These are phyloP conservation scores for Lagria hirta DNA, from an alignment of 2,888 invertebrate genomes.

Conservation along the genomic window DNA sequence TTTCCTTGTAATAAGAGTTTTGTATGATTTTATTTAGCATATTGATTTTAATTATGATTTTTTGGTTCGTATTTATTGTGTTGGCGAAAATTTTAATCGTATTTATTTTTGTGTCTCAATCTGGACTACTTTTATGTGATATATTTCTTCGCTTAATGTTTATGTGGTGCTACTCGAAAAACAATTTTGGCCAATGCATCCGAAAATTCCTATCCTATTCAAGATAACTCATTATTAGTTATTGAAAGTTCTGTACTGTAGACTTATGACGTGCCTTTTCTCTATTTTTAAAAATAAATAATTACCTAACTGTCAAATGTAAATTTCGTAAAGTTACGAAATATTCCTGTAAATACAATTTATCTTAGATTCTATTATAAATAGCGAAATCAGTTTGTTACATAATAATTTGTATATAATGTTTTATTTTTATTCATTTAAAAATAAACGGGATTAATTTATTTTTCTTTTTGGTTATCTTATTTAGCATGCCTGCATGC, in stretches of 20 bases:
- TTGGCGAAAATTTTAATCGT: constrained; percentile 14
- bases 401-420: constrained; percentile 49
- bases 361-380: constrained; percentile 39
- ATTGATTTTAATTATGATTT: constrained; percentile 9
- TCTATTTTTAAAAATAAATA: constrained; percentile 10
- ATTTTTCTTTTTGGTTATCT: constrained; percentile 46
- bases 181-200: constrained; percentile 17
- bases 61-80: constrained; percentile 9
- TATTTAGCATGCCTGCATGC: constrained; percentile 23
- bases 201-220: no score
- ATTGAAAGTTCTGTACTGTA: no score
- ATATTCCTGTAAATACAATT: constrained; percentile 39
- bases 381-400: constrained; percentile 35
- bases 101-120: no score
- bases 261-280: constrained; percentile 24
- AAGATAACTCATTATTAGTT: no score
- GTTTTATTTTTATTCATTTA: constrained; percentile 49
- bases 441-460: constrained; percentile 53
- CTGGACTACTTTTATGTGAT: constrained; percentile 16
- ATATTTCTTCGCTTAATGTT: constrained; percentile 5
- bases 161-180: constrained; percentile 9
- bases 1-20: constrained; percentile 21
- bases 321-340: constrained; percentile 25
- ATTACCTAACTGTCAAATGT: no score
- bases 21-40: constrained; percentile 15